These are phyloP conservation scores for Druon quercuslanigerum DNA, from an alignment of 1,140 invertebrate species.

Conservation along the genomic window DNA sequence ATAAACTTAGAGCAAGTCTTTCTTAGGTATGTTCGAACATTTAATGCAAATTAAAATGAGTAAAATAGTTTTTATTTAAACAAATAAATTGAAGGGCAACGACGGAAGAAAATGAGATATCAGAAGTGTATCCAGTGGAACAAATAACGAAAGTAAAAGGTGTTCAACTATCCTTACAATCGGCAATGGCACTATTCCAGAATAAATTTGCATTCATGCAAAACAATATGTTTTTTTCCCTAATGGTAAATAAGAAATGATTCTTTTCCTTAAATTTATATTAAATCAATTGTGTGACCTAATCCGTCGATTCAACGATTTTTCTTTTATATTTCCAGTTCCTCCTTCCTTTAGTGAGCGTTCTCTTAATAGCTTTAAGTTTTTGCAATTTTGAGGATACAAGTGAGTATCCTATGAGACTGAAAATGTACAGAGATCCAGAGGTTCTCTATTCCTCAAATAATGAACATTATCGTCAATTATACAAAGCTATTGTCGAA, in stretches of 20 bases:
- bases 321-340: slow-evolving; percentile 54
- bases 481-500: slow-evolving; percentile 52
- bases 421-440: slow-evolving; percentile 59
- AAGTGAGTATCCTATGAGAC: slow-evolving; percentile 52
- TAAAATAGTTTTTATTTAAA: too few relatives aligned
- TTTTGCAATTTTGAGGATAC: slow-evolving; percentile 54
- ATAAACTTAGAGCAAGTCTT: slow-evolving; percentile 93
- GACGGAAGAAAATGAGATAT: slow-evolving; percentile 58
- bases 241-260: slow-evolving; percentile 55
- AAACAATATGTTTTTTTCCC: slow-evolving; percentile 60
- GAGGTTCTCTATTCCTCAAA: slow-evolving; percentile 57
- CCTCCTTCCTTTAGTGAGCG: slow-evolving; percentile 59
- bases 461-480: slow-evolving; percentile 43
- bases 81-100: slow-evolving; percentile 57
- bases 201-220: slow-evolving; percentile 65
- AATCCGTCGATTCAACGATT: slow-evolving; percentile 32
- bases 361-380: slow-evolving; percentile 61
- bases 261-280: slow-evolving; percentile 14
- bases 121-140: slow-evolving; percentile 54
- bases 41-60: too few relatives aligned
- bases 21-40: slow-evolving; percentile 79
- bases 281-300: background rate
- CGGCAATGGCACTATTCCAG: slow-evolving; percentile 57
- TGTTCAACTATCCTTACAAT: slow-evolving; percentile 55
- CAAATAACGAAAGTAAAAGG: slow-evolving; percentile 58